phyloP scores from a whole-genome alignment of 2,888 invertebrate genomes.

The Hypena proboscidalis region DNA sequence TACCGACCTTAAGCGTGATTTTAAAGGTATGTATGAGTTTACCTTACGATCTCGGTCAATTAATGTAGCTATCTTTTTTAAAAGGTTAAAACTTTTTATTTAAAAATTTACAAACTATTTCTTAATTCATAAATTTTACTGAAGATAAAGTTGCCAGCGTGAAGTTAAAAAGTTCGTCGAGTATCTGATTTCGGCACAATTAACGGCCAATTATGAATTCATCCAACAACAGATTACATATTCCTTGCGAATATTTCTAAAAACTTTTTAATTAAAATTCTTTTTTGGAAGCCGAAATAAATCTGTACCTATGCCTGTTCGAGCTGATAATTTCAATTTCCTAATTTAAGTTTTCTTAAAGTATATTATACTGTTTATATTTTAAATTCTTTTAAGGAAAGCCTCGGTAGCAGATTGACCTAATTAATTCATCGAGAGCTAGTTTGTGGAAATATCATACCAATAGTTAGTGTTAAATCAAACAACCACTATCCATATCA shows the following conservation, averaged over 20 bases:
- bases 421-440: no score
- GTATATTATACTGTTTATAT: slow-evolving; percentile 1
- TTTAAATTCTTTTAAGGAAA: background rate
- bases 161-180: slow-evolving; percentile 27
- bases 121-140: slow-evolving; percentile 9
- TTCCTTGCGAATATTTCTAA: slow-evolving; percentile 69
- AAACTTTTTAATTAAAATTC: slow-evolving; percentile 81
- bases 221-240: slow-evolving; percentile 74
- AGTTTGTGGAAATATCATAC: no score
- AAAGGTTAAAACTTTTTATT: background rate
- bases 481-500: background rate
- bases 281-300: slow-evolving; percentile 64
- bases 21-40: background rate
- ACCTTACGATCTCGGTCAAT: background rate
- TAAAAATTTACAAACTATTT: background rate
- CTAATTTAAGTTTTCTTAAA: slow-evolving; percentile 50
- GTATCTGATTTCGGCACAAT: slow-evolving; percentile 49
- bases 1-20: background rate
- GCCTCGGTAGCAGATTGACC: no score
- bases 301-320: slow-evolving; percentile 62
- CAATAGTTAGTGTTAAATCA: no score
- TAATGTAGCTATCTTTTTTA: background rate
- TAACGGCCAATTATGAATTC: slow-evolving; percentile 75
- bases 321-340: slow-evolving; percentile 70
- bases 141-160: slow-evolving; percentile 8